Evolutionary conservation across 2,888 invertebrate species (phyloP).

Genomic region (Ochropleura leucogaster): DNA sequence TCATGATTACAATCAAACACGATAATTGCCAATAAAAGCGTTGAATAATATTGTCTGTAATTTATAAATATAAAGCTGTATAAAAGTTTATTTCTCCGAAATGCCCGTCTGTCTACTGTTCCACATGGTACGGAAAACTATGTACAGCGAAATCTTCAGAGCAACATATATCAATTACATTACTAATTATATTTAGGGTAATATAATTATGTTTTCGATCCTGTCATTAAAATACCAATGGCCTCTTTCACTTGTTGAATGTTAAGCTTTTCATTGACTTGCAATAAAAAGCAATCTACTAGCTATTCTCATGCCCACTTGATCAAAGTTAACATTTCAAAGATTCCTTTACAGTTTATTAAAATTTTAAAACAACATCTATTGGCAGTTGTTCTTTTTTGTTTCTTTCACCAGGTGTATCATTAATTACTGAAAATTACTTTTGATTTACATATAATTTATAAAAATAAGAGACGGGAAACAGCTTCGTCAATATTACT

Average conservation of each 20-base stretch:
- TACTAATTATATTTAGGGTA: background rate
- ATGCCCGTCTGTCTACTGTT: background rate
- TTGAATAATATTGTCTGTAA: too few relatives aligned
- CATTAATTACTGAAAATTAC: background rate
- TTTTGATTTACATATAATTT: background rate
- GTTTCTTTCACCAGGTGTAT: background rate
- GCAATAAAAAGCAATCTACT: background rate
- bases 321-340: background rate
- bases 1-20: background rate
- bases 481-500: conserved; percentile 22
- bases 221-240: background rate
- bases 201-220: background rate
- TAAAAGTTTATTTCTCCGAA: background rate
- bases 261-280: background rate
- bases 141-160: background rate
- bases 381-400: too few relatives aligned
- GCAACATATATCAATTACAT: background rate
- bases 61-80: background rate
- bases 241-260: background rate
- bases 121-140: background rate
- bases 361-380: background rate
- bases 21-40: background rate
- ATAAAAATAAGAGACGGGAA: background rate
- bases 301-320: background rate
- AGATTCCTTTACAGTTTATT: background rate